Conservation (phyloP, 2,888 invertebrate species). For the Acanthococcus lagerstroemiae region DNA sequence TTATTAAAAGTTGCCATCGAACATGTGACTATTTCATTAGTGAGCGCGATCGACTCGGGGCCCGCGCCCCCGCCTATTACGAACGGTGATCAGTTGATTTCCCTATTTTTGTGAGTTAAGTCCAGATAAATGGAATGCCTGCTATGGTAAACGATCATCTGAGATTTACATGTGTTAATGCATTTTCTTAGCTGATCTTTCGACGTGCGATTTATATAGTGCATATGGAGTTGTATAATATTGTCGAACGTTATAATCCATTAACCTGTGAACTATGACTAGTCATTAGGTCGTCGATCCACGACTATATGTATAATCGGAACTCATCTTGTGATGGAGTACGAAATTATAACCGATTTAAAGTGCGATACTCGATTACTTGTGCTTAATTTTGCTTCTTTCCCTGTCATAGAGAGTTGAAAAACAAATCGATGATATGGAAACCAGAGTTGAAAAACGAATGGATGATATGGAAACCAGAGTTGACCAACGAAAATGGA, state of each 20-base stretch:
- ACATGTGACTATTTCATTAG: too few species aligned
- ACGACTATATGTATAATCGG: background rate
- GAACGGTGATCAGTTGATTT: background rate
- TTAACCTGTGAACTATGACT: background rate
- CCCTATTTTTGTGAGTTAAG: background rate
- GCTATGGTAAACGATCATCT: background rate
- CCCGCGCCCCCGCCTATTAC: background rate
- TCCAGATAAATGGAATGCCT: background rate
- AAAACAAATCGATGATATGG: background rate
- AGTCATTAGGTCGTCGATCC: background rate
- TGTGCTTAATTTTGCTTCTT: background rate
- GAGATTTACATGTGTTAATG: background rate
- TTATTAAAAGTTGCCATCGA: too few species aligned
- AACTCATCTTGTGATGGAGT: background rate
- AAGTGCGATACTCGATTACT: background rate
- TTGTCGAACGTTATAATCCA: background rate
- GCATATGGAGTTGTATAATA: background rate
- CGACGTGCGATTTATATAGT: background rate
- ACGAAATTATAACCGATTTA: background rate
- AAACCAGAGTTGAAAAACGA: background rate
- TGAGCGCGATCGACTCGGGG: too few species aligned
- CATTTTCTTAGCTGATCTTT: background rate
- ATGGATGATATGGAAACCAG: background rate
- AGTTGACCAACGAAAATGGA: background rate
- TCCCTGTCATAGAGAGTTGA: background rate